A percentile compares a stretch with the other conserved stretches of the same genome.
Evolutionary conservation across 1,140 invertebrate genomes (phyloP).

Genomic region (Hyles vespertilio): DNA sequence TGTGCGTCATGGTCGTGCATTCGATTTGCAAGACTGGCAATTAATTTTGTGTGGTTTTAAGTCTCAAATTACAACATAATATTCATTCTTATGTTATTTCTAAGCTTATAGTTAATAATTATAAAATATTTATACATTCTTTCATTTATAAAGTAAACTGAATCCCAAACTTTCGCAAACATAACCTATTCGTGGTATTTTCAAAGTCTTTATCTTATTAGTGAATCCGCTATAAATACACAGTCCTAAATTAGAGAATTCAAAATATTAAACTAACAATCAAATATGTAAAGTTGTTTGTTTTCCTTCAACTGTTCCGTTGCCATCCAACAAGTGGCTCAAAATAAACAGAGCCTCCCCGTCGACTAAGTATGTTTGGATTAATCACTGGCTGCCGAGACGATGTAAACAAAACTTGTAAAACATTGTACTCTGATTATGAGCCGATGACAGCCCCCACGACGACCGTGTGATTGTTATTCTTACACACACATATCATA

Average conservation of each 20-base stretch:
- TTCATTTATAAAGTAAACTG: too few species aligned
- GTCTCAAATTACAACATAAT: too few species aligned
- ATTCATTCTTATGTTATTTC: too few species aligned
- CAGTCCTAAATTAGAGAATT: background rate
- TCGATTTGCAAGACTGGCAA: too few species aligned
- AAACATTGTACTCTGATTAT: slow-evolving; percentile 36
- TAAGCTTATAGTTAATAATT: too few species aligned
- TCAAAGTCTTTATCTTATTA: too few species aligned
- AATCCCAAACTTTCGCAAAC: too few species aligned
- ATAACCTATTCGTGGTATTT: too few species aligned
- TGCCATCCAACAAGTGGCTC: slow-evolving; percentile 44
- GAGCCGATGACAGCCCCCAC: slow-evolving; percentile 44
- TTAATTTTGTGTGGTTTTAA: too few species aligned
- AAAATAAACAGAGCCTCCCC: slow-evolving; percentile 38
- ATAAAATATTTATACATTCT: too few species aligned
- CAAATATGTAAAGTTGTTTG: slow-evolving; percentile 28
- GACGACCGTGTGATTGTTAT: slow-evolving; percentile 15
- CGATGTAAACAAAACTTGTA: slow-evolving; percentile 40
- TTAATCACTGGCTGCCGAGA: slow-evolving; percentile 32
- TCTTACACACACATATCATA: background rate
- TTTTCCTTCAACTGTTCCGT: slow-evolving; percentile 31
- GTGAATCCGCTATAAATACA: too few species aligned
- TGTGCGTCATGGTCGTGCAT: too few species aligned
- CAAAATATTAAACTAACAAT: slow-evolving; percentile 21
- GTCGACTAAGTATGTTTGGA: slow-evolving; percentile 29